Evolutionary conservation across 2,113 vertebrate genomes (phyloP).

Genomic region (Tor tambroides): DNA sequence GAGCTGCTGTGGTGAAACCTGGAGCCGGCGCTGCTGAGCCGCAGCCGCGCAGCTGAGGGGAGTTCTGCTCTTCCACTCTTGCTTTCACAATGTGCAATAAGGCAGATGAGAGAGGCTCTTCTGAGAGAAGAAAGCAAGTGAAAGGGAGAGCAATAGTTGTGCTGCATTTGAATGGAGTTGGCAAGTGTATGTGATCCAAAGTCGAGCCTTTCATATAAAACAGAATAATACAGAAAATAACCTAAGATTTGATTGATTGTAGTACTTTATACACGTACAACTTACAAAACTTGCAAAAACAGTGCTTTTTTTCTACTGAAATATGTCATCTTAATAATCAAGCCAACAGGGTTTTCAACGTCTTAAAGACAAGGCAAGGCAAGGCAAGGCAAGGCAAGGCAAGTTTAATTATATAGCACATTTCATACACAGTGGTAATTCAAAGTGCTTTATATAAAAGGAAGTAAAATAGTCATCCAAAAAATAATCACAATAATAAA

Average conservation of each 20-base stretch:
- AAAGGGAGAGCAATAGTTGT: neutral
- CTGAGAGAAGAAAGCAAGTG: slow-evolving; percentile 16
- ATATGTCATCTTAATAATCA: too few relatives aligned
- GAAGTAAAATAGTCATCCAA: too few relatives aligned
- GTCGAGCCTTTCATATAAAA: neutral
- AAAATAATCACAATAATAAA: too few relatives aligned
- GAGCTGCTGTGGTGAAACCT: slow-evolving; percentile 49
- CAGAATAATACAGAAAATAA: neutral
- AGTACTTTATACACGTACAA: neutral
- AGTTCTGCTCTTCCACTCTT: slow-evolving; percentile 3
- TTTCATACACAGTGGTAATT: too few relatives aligned
- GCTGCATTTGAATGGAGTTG: neutral
- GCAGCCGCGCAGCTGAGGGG: slow-evolving; percentile 17
- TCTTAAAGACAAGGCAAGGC: too few relatives aligned
- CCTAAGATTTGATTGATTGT: neutral
- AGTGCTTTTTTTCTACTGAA: too few relatives aligned
- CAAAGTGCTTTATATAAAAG: too few relatives aligned
- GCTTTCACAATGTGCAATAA: slow-evolving; percentile 30
- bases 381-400: too few relatives aligned
- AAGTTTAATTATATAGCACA: too few relatives aligned
- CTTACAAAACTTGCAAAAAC: neutral
- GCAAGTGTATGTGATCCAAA: neutral
- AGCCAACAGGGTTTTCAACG: neutral
- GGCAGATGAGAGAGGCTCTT: slow-evolving; percentile 34
- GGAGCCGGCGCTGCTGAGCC: slow-evolving; percentile 25